These are phyloP conservation scores for Julus scanicus DNA, from an alignment of 2,888 invertebrate genomes.

Conservation along the genomic window DNA sequence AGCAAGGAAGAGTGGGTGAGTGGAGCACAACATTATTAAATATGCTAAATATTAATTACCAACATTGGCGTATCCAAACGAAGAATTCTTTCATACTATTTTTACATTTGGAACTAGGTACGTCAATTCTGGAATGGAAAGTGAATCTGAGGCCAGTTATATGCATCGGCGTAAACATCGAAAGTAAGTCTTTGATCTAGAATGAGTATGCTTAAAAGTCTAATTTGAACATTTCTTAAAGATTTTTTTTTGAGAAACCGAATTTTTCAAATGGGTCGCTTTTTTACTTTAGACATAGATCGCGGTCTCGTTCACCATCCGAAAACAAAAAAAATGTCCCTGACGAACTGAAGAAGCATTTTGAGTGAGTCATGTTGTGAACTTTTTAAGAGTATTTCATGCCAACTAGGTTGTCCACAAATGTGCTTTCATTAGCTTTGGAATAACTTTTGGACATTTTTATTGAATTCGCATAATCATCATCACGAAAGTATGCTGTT, in stretches of 20 bases:
- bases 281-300: slow-evolving; percentile 62
- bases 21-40: neutral
- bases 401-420: neutral
- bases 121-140: slow-evolving; percentile 58
- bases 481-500: no score
- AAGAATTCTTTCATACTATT: neutral
- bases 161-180: slow-evolving; percentile 55
- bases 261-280: no score
- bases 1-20: slow-evolving; percentile 56
- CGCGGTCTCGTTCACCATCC: slow-evolving; percentile 72
- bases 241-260: no score
- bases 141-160: slow-evolving; percentile 58
- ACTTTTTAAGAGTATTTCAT: neutral
- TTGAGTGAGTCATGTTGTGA: slow-evolving; percentile 72
- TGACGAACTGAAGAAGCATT: slow-evolving; percentile 82
- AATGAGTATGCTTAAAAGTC: no score
- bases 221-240: no score
- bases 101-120: slow-evolving; percentile 49
- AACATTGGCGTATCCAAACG: neutral
- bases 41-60: neutral
- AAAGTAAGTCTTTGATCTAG: slow-evolving; percentile 47
- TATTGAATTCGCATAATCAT: no score
- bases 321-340: slow-evolving; percentile 76
- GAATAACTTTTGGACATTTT: no score
- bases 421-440: no score